phyloP scores from a whole-genome alignment of 2,113 vertebrate genomes.

The Anseranas semipalmata region DNA sequence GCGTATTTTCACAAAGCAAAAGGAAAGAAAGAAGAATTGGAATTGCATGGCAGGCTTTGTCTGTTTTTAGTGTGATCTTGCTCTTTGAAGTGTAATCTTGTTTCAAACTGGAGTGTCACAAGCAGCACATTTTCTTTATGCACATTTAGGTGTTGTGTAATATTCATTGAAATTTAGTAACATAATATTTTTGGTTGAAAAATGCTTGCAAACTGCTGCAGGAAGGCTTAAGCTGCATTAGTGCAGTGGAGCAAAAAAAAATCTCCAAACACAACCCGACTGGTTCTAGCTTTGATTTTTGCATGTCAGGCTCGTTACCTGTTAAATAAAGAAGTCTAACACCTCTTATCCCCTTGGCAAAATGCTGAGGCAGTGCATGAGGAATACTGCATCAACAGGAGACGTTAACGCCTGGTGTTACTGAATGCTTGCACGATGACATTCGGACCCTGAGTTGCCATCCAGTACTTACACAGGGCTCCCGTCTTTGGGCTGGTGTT shows the following conservation, averaged over 20 bases:
- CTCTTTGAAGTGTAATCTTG: background rate
- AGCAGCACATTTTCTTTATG: background rate
- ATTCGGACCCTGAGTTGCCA: background rate
- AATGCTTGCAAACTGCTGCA: background rate
- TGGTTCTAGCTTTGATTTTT: slow-evolving; percentile 23
- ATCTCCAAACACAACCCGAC: rapidly evolving
- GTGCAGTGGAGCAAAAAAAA: background rate
- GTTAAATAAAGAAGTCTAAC: background rate
- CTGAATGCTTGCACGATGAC: background rate
- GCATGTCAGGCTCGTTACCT: background rate
- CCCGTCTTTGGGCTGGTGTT: background rate
- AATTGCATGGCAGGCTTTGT: background rate
- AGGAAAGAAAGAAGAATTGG: background rate
- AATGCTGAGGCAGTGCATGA: background rate
- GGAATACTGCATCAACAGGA: background rate
- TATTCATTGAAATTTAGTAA: background rate
- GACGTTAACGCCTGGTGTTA: background rate
- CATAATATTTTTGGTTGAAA: background rate
- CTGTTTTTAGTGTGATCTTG: background rate
- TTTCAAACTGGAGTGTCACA: background rate
- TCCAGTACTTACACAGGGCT: background rate
- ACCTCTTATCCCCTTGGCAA: background rate
- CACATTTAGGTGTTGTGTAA: background rate
- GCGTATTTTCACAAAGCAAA: background rate
- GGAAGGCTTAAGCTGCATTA: background rate